These are phyloP conservation scores for Erythrocercus mccallii DNA, from an alignment of 2,113 vertebrate genomes.

Conservation along the genomic window DNA sequence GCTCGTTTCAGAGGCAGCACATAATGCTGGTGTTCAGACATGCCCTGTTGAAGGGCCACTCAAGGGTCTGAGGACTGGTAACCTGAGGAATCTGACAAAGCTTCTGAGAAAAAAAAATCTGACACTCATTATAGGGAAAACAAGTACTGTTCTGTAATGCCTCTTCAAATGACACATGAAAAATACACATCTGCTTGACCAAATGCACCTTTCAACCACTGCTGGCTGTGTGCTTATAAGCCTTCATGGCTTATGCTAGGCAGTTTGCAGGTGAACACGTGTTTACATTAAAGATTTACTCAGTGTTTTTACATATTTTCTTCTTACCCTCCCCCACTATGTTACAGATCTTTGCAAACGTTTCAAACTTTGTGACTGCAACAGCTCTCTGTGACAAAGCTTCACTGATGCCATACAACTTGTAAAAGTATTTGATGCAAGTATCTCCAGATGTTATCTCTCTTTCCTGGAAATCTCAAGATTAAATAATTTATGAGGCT, in stretches of 20 bases:
- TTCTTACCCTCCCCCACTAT: neutral
- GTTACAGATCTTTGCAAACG: neutral
- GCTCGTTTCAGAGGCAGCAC: neutral
- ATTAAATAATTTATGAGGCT: neutral
- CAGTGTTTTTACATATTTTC: neutral
- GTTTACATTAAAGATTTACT: neutral
- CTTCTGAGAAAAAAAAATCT: neutral
- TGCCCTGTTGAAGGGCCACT: neutral
- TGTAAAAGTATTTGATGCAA: neutral
- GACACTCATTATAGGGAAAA: neutral
- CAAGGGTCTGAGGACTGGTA: neutral
- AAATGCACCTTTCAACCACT: neutral
- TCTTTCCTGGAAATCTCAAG: neutral
- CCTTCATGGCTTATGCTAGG: neutral
- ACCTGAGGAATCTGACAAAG: neutral
- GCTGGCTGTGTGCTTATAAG: neutral
- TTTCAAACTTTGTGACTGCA: neutral
- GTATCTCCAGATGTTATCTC: neutral
- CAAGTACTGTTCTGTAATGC: neutral
- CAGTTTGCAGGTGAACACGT: neutral
- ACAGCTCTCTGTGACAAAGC: neutral
- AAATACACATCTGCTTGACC: neutral
- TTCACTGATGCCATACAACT: neutral
- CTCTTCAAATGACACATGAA: neutral
- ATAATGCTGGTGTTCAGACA: neutral